Base-by-base conservation (phyloP, 2,113 vertebrate species). In the Centropus bengalensis region DNA sequence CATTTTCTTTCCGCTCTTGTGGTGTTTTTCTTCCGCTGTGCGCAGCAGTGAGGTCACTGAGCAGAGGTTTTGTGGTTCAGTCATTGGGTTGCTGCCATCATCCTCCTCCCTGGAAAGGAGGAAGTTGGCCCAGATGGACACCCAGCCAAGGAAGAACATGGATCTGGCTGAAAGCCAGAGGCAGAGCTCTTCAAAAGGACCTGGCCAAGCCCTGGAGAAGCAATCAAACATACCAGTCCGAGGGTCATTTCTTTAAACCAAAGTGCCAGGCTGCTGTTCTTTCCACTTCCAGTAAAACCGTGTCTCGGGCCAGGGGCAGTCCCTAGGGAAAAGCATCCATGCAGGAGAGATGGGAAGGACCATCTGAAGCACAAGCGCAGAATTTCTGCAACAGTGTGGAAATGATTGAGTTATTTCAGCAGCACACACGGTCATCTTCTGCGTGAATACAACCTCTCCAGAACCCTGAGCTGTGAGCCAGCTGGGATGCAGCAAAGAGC, bases 1-100 rank as follows among this genome's bases (percentile, higher is more conserved):
- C 36, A 19, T 56, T 92, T 94, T 82, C 74, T 82, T 82, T 82
- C 83, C 4, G 2, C 26, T 93, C 66, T 38, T 75, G 56, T 5
- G 47, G 55, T 58, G 44, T 59, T 94, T 94, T 89, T 49, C 73
- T 89, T 89, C 47, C 64, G 4, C 75, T 33, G 6, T 40, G 32
- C 63, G 68, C 70, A 86, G 47, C 55, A 71, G 33, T 32, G 85
- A 96, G 82, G 58, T 91, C 75, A 92, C 63, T 0, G 4, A 87
- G 70, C 84, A 62, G 93, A 86, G 47, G 67, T 54, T 92, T 94
- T 63, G 88, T 67, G 78, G 80, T 51, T 82, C 67, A 67, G 59
- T 20, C 7, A 2, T 52, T 92, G 85, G 88, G 59, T n/a, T 68
- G 59, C 51, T 82, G 93, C 63, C 91, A 96, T 44, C 71, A n/a